Conservation (phyloP, 2,888 invertebrate genomes). For the Galeruca laticollis region DNA sequence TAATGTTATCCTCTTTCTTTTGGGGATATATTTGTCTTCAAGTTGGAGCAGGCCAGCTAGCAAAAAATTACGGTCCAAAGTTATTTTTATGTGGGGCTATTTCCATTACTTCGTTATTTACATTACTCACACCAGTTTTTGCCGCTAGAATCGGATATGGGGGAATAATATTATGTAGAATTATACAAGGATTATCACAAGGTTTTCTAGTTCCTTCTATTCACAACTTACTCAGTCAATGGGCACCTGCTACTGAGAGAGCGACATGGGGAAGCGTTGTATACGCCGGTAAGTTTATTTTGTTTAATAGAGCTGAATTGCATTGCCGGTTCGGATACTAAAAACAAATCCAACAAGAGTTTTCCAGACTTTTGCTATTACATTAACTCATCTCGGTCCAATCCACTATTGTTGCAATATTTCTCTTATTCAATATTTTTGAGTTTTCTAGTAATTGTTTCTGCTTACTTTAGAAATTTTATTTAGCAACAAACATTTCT, state of each 20-base stretch:
- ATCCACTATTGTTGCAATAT: no score
- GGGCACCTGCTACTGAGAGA: conserved; percentile 78
- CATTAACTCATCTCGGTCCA: no score
- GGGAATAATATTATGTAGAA: conserved; percentile 74
- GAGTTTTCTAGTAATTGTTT: no score
- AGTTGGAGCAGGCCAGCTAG: conserved; percentile 78
- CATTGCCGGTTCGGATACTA: no score
- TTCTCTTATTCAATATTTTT: no score
- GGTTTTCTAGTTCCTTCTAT: conserved; percentile 79
- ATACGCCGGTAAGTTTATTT: conserved; percentile 67
- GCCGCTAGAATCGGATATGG: conserved; percentile 74
- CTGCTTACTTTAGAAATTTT: no score
- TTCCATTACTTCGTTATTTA: conserved; percentile 73
- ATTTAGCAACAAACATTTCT: no score
- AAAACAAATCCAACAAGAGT: no score
- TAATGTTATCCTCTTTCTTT: conserved; percentile 81
- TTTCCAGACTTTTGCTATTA: no score
- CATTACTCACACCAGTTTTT: conserved; percentile 75
- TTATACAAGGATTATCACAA: conserved; percentile 80
- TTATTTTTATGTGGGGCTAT: conserved; percentile 73
- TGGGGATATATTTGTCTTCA: conserved; percentile 84
- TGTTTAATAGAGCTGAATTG: no score
- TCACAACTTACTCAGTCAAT: conserved; percentile 82
- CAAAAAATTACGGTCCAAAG: conserved; percentile 81
- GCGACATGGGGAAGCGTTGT: conserved; percentile 76